Base-by-base conservation (phyloP, 2,888 invertebrate species). In the Agrotis puta region DNA sequence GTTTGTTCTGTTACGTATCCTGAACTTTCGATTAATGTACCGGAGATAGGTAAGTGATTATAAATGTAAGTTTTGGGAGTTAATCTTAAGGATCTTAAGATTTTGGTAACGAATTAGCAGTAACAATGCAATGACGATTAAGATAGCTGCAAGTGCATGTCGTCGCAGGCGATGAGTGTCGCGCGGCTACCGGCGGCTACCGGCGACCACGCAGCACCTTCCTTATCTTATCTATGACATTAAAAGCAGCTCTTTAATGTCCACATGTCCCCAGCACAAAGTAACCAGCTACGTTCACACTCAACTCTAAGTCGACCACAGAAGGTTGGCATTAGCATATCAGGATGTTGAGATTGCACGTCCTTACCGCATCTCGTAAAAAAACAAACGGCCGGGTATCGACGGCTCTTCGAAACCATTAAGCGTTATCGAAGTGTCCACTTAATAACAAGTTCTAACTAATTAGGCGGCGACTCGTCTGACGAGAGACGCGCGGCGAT, bases 201-300 rank as follows among this genome's bases (percentile, higher is more conserved):
- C 79, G 39, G 39, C 39, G 11, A 39, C 39, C 39, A 39, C 39
- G 39, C 39, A 43, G 64, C 73, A 82, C 79, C 77, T 71, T 72
- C 53, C 54, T 77, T 90, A 91, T 92, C 93, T 93, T 91, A 93
- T 91, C 92, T 86, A 83, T 77, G 81, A 92, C 91, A 91, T 88
- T 87, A 89, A 90, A 88, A 83, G 79, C 81, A 85, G 86, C 89
- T 89, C 83, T 82, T 86, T 88, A 85, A 85, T 81, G 82, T 80
- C 77, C 83, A 83, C 81, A 64, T 59, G 67, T 59, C 73, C 54
- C 53, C 61, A 68, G n/a, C n/a, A 56, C 57, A 27, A 59, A n/a
- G n/a, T 57, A 43, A 56, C 33, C 16, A 48, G 11, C 48, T 61
- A 47, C 71, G 51, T 27, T 22, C 50, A 3, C 22, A 43, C n/a